Conservation (phyloP, 2,888 invertebrate genomes). For the Girardia tigrina region DNA sequence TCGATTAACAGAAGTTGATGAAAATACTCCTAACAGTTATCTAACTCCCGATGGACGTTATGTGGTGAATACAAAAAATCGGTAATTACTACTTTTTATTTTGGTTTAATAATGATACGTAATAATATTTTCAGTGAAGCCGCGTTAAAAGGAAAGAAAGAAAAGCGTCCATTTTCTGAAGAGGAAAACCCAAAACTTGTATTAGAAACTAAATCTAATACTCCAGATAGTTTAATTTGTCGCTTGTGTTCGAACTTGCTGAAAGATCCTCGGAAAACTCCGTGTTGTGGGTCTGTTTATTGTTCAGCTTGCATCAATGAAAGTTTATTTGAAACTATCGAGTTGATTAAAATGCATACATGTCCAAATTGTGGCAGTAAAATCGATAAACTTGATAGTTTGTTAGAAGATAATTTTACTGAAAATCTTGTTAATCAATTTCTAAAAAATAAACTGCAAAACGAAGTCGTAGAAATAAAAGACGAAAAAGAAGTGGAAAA, state of each 20-base stretch:
- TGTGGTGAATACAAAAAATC: constrained; percentile 5
- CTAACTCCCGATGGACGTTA: constrained; percentile 8
- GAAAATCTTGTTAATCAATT: too few relatives aligned
- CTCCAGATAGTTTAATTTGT: background rate
- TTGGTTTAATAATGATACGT: background rate
- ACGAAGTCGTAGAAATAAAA: background rate
- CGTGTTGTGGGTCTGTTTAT: background rate
- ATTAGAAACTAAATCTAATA: background rate
- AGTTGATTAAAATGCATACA: background rate
- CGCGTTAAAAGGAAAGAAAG: constrained; percentile 1
- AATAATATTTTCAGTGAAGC: too few relatives aligned
- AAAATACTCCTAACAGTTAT: constrained; percentile 12
- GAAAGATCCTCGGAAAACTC: background rate
- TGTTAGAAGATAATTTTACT: background rate
- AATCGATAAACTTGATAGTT: background rate
- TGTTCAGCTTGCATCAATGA: background rate
- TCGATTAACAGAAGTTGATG: background rate
- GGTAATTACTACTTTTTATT: background rate
- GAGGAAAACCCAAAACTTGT: background rate
- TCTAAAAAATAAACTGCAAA: too few relatives aligned
- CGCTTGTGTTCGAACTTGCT: background rate
- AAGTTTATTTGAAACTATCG: background rate
- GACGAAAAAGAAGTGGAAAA: background rate
- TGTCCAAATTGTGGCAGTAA: background rate
- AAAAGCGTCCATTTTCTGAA: background rate